These are phyloP conservation scores for Zele albiditarsus DNA, from an alignment of 2,888 invertebrate genomes.

Conservation along the genomic window DNA sequence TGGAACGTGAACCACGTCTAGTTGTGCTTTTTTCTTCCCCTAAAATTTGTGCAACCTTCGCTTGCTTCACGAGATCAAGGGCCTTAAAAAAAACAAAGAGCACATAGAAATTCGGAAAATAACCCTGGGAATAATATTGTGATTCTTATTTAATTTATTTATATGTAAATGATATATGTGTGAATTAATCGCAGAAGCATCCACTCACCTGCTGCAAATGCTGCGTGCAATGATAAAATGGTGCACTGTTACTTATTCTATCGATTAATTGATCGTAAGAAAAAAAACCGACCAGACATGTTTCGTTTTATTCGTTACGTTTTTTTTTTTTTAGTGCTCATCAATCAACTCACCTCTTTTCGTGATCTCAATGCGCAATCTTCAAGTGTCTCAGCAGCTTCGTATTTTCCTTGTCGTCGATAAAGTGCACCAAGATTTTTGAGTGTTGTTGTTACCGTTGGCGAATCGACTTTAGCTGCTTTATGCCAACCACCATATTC, in stretches of 20 bases:
- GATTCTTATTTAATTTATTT: too few species aligned
- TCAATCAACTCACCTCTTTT: constrained; percentile 84
- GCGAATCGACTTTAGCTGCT: constrained; percentile 97
- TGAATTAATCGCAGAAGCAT: constrained; percentile 32
- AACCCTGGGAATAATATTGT: too few species aligned
- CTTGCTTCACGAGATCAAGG: constrained; percentile 93
- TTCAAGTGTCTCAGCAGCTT: constrained; percentile 98
- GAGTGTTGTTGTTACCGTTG: constrained; percentile 97
- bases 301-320: constrained; percentile 15
- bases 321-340: constrained; percentile 5
- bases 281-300: constrained; percentile 42
- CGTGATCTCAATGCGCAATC: constrained; percentile 97
- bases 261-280: constrained; percentile 41
- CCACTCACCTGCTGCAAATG: constrained; percentile 68
- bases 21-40: constrained; percentile 79
- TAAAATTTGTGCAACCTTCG: constrained; percentile 85
- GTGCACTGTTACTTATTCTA: constrained; percentile 32
- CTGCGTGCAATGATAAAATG: constrained; percentile 64
- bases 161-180: constrained; percentile 8
- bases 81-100: constrained; percentile 75
- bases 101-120: constrained; percentile 18
- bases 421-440: constrained; percentile 99
- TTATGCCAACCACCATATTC: constrained; percentile 98
- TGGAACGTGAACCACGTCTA: constrained; percentile 82
- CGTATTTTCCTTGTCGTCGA: constrained; percentile 98